Percentiles rank a stretch among this genome's conserved stretches.
Conservation (phyloP, 2,888 invertebrate species). For the Phoronis australis region DNA sequence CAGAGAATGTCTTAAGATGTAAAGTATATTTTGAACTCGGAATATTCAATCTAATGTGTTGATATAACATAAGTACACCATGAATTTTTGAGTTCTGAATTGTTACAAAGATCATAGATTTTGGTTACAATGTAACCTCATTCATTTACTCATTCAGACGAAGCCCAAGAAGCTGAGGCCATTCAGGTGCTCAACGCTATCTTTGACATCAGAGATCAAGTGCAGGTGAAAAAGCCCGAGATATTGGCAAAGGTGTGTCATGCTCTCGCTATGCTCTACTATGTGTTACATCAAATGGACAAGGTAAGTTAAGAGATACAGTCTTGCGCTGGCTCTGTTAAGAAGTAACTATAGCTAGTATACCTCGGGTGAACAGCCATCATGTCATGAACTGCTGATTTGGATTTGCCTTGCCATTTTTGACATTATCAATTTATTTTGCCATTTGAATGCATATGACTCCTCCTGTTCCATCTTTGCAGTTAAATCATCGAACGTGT, state of each 20-base stretch:
- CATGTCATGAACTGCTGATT: too few relatives aligned
- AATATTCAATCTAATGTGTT: too few relatives aligned
- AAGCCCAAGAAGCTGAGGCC: constrained; percentile 52
- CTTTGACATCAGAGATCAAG: constrained; percentile 46
- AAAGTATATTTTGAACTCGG: too few relatives aligned
- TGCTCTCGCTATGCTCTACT: constrained; percentile 49
- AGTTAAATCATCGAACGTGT: too few relatives aligned
- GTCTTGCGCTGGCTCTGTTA: not conserved
- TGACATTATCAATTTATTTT: not conserved
- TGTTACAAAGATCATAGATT: too few relatives aligned
- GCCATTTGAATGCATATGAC: not conserved
- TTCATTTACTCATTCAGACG: constrained; percentile 29
- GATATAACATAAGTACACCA: too few relatives aligned
- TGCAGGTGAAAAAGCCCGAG: constrained; percentile 29
- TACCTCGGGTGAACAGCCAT: too few relatives aligned
- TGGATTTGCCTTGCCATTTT: too few relatives aligned
- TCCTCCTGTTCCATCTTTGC: not conserved
- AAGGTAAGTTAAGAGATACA: constrained; percentile 35
- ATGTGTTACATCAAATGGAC: constrained; percentile 38
- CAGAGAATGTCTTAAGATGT: too few relatives aligned
- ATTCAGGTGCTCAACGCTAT: constrained; percentile 49
- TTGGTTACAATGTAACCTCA: not conserved
- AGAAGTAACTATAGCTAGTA: not conserved
- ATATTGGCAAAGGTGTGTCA: constrained; percentile 40
- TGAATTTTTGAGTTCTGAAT: too few relatives aligned